Evolutionary conservation across 1,140 invertebrate genomes (phyloP).

Genomic region (Rhyacophila brunnea): DNA sequence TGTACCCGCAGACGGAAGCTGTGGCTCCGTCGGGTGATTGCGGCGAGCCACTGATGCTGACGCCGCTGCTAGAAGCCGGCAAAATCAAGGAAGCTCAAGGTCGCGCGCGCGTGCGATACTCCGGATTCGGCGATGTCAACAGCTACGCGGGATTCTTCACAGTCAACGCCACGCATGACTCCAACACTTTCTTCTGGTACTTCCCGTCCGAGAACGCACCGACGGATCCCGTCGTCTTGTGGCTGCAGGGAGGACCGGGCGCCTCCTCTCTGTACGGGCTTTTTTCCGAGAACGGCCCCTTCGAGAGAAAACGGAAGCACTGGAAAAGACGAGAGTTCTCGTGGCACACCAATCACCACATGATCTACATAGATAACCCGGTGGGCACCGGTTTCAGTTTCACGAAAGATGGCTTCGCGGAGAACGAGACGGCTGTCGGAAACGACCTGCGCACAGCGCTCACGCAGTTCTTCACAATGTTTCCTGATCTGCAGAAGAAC

Average conservation of each 20-base stretch:
- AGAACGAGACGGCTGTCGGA: conserved; percentile 66
- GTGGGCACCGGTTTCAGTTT: conserved; percentile 82
- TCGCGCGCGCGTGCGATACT: conserved; percentile 42
- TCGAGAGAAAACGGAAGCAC: conserved; percentile 61
- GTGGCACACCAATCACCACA: conserved; percentile 72
- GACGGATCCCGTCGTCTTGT: conserved; percentile 63
- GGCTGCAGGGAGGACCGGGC: conserved; percentile 81
- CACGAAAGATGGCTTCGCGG: conserved; percentile 65
- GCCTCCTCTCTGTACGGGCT: conserved; percentile 77
- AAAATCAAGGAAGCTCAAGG: conserved; percentile 42
- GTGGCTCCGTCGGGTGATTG: conserved; percentile 46
- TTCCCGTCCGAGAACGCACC: conserved; percentile 59
- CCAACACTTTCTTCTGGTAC: conserved; percentile 79
- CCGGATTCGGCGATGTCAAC: conserved; percentile 40
- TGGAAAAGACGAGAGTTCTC: conserved; percentile 61
- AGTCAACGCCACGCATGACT: conserved; percentile 63
- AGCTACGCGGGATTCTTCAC: conserved; percentile 71
- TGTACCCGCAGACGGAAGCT: neutral
- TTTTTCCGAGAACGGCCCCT: conserved; percentile 82
- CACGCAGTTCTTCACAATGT: conserved; percentile 72
- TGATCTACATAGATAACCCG: conserved; percentile 87
- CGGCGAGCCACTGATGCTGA: conserved; percentile 63
- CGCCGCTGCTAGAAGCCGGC: conserved; percentile 62
- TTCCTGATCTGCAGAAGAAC: conserved; percentile 63
- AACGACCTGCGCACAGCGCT: conserved; percentile 65